Evolutionary conservation across 2,113 vertebrate genomes (phyloP).

Genomic region (Mormyrus lacerda): DNA sequence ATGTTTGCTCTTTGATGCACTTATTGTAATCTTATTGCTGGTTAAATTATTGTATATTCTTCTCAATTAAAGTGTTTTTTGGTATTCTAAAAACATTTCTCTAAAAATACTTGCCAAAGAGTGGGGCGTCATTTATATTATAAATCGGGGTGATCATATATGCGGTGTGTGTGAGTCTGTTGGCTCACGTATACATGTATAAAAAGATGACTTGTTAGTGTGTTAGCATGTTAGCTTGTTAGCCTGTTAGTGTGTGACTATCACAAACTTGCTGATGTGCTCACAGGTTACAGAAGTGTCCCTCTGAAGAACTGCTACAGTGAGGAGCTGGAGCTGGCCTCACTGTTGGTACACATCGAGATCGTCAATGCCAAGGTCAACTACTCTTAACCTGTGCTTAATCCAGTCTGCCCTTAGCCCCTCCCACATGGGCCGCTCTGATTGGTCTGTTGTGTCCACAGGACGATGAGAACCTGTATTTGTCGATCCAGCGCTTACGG

Average conservation of each 20-base stretch:
- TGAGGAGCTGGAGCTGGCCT: conserved; percentile 68
- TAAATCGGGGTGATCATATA: no score
- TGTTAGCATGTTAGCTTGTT: background rate
- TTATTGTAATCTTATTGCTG: no score
- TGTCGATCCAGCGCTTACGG: conserved; percentile 73
- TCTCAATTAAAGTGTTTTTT: no score
- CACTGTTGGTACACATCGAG: conserved; percentile 74
- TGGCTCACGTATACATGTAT: background rate
- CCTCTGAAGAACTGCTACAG: conserved; percentile 77
- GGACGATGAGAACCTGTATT: conserved; percentile 80
- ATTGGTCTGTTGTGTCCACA: conserved; percentile 31
- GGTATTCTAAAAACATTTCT: no score
- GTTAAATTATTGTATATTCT: no score
- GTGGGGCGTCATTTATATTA: no score
- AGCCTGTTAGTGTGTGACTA: background rate
- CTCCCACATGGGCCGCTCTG: background rate
- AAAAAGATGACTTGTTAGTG: background rate
- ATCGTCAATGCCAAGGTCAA: conserved; percentile 76
- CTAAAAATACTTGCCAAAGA: no score
- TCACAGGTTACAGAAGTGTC: conserved; percentile 69
- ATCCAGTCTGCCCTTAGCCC: background rate
- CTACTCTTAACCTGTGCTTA: background rate
- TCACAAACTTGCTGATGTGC: background rate
- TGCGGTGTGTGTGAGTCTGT: background rate
- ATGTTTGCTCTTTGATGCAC: no score